phyloP scores from a whole-genome alignment of 2,888 invertebrate species.

The Drosophila siamana region DNA sequence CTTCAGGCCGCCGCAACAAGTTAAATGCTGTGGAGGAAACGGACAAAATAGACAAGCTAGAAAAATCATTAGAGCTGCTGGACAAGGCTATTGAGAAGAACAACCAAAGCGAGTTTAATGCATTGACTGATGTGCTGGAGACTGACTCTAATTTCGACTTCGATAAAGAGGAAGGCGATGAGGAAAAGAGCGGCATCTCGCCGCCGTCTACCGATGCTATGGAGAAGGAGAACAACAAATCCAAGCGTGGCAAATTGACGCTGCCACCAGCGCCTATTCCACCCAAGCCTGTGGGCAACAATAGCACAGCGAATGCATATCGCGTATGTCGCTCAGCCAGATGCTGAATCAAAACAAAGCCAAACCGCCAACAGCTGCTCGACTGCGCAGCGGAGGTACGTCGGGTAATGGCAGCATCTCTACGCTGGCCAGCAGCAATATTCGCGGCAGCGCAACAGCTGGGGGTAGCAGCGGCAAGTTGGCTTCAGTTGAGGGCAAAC shows the following conservation, averaged over 20 bases:
- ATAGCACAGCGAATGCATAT: constrained; percentile 4
- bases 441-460: constrained; percentile 1
- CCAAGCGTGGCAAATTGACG: constrained; percentile 52
- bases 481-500: constrained; percentile 28
- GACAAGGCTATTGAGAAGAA: constrained; percentile 76
- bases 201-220: not conserved
- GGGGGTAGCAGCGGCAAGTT: constrained; percentile 14
- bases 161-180: constrained; percentile 54
- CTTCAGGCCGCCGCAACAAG: constrained; percentile 60
- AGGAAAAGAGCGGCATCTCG: constrained; percentile 36
- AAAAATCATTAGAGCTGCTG: constrained; percentile 67
- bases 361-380: constrained; percentile 25
- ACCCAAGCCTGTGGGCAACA: constrained; percentile 22
- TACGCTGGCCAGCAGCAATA: constrained; percentile 19
- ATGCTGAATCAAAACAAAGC: constrained; percentile 47
- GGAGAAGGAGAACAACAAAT: constrained; percentile 17
- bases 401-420: not conserved
- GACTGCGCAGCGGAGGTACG: constrained; percentile 42
- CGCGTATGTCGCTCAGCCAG: constrained; percentile 56
- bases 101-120: constrained; percentile 63
- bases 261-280: constrained; percentile 58
- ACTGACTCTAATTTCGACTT: constrained; percentile 58
- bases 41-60: constrained; percentile 70
- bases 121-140: constrained; percentile 64
- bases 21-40: constrained; percentile 54